These are phyloP conservation scores for Oxyteleia sp. DNA, from an alignment of 2,888 invertebrate genomes.

Conservation along the genomic window DNA sequence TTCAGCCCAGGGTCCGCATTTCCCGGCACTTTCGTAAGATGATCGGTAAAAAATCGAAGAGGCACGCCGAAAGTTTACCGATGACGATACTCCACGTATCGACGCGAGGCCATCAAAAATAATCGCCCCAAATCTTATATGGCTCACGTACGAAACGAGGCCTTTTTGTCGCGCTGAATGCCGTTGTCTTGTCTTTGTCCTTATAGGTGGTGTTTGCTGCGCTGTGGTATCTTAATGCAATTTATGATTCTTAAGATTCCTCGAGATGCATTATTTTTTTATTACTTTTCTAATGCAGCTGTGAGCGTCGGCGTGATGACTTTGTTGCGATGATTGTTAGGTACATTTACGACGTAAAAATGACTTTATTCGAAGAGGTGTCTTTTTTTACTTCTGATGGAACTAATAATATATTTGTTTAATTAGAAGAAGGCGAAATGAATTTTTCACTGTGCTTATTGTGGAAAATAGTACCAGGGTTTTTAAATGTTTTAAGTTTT, in stretches of 20 bases:
- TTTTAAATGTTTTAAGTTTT: no score
- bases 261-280: constrained; percentile 22
- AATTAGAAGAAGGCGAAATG: no score
- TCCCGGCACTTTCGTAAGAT: constrained; percentile 10
- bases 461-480: no score
- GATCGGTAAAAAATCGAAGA: background rate
- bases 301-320: constrained; percentile 1
- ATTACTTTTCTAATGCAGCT: constrained; percentile 6
- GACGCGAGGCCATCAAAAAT: background rate
- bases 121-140: constrained; percentile 15
- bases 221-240: constrained; percentile 44
- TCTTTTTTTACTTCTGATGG: no score
- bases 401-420: no score
- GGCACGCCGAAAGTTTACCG: no score
- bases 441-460: no score
- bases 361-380: no score
- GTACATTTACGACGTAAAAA: no score
- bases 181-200: constrained; percentile 12
- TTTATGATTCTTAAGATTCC: constrained; percentile 28
- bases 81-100: background rate
- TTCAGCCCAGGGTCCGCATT: background rate
- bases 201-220: constrained; percentile 23
- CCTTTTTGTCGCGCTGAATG: constrained; percentile 10
- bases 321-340: background rate
- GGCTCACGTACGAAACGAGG: background rate